Conservation (phyloP, 2,888 invertebrate genomes). For the Melanostoma scalare region DNA sequence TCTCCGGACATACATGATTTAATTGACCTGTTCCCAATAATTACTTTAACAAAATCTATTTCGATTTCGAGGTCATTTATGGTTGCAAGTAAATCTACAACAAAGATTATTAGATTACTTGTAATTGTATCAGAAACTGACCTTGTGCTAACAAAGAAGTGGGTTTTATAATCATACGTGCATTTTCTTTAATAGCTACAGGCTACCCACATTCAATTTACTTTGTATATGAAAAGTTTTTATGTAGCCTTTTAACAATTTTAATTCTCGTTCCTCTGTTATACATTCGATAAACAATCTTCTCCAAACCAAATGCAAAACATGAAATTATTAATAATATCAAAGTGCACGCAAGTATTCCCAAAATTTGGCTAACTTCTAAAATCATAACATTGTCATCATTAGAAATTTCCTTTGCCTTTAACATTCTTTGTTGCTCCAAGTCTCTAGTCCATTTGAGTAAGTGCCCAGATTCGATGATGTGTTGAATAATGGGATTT, state of each 20-base stretch:
- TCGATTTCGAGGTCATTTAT: too few relatives aligned
- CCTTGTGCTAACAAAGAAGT: not conserved
- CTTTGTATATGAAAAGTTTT: conserved; percentile 58
- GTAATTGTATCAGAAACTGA: too few relatives aligned
- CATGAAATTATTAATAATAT: conserved; percentile 73
- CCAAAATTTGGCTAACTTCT: conserved; percentile 76
- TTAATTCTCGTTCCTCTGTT: conserved; percentile 73
- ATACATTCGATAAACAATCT: conserved; percentile 72
- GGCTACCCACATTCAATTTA: not conserved
- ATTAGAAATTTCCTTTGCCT: conserved; percentile 48
- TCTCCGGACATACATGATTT: too few relatives aligned
- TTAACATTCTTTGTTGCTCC: conserved; percentile 77
- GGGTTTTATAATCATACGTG: not conserved
- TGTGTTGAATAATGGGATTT: conserved; percentile 79
- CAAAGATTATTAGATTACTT: too few relatives aligned
- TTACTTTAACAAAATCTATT: too few relatives aligned
- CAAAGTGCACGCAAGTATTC: conserved; percentile 76
- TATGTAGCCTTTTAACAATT: conserved; percentile 74
- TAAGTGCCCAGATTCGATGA: conserved; percentile 81
- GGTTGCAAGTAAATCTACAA: too few relatives aligned
- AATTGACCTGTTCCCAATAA: too few relatives aligned
- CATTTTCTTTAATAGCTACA: not conserved
- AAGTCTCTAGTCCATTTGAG: conserved; percentile 80
- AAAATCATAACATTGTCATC: conserved; percentile 75
- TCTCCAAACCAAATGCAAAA: conserved; percentile 75